Conservation (phyloP, 2,113 vertebrate genomes). For the Cryptotis parvus region DNA sequence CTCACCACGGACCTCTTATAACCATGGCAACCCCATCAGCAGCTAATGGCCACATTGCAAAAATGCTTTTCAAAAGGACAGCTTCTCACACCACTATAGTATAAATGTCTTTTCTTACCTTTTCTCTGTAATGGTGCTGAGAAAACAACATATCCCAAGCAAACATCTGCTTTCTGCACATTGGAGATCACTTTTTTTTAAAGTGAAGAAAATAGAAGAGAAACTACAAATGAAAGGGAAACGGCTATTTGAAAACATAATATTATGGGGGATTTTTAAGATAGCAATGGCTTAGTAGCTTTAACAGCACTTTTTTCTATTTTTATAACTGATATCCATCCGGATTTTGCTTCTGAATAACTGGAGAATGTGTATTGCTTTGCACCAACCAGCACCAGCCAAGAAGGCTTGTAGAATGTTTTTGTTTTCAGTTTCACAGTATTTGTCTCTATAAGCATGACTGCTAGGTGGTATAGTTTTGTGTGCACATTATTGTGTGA, state of each 20-base stretch:
- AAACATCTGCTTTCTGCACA: slow-evolving; percentile 53
- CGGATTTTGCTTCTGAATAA: slow-evolving; percentile 53
- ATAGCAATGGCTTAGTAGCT: slow-evolving; percentile 43
- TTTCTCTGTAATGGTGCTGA: slow-evolving; percentile 48
- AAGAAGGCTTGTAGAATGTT: slow-evolving; percentile 39
- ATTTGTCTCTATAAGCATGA: slow-evolving; percentile 55
- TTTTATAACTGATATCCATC: slow-evolving; percentile 71
- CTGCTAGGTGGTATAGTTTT: background rate
- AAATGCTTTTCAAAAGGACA: slow-evolving; percentile 72
- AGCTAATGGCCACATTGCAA: slow-evolving; percentile 71
- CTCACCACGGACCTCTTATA: slow-evolving; percentile 86
- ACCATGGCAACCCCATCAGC: slow-evolving; percentile 84
- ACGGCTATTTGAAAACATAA: slow-evolving; percentile 66
- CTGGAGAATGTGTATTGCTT: slow-evolving; percentile 67
- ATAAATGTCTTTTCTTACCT: slow-evolving; percentile 57
- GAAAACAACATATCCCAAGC: slow-evolving; percentile 47
- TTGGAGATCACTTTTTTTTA: background rate
- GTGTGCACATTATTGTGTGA: background rate
- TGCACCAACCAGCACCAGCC: slow-evolving; percentile 49
- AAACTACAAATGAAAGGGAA: slow-evolving; percentile 61
- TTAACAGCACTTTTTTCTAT: slow-evolving; percentile 59
- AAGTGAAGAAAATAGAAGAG: slow-evolving; percentile 35
- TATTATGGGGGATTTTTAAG: slow-evolving; percentile 46
- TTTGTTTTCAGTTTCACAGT: background rate
- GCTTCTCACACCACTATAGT: slow-evolving; percentile 65